These are phyloP conservation scores for Trachelus stipa DNA, from an alignment of 2,888 invertebrate genomes.

Conservation along the genomic window DNA sequence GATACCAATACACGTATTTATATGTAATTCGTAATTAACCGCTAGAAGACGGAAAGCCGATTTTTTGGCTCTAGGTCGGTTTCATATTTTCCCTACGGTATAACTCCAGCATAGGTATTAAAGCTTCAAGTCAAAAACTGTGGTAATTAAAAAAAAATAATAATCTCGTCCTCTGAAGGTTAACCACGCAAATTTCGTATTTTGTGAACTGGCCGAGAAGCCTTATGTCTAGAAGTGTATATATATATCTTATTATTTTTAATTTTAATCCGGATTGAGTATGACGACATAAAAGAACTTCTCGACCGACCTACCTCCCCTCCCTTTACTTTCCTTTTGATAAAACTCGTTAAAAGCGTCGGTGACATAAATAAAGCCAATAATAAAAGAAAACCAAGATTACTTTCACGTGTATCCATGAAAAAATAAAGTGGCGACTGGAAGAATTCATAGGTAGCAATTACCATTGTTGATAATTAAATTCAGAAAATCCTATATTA, in stretches of 20 bases:
- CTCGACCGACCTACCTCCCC: background rate
- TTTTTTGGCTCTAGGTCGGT: no score
- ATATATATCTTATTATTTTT: background rate
- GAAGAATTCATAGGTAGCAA: background rate
- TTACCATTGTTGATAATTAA: background rate
- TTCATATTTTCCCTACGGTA: no score
- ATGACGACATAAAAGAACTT: background rate
- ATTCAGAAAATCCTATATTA: background rate
- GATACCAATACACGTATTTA: background rate
- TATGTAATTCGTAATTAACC: background rate
- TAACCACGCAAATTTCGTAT: background rate
- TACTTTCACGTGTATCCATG: background rate
- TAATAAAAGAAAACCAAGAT: background rate
- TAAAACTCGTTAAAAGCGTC: background rate
- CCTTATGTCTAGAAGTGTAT: background rate
- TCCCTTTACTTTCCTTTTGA: background rate
- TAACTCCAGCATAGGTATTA: no score
- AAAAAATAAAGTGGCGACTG: background rate
- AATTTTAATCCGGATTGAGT: background rate
- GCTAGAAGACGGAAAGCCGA: no score
- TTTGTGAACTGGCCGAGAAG: background rate
- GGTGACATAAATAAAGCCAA: background rate
- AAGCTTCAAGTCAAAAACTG: no score
- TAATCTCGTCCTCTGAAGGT: background rate
- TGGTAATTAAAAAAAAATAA: no score